Percentiles rank a stretch among this genome's conserved stretches.
Conservation (phyloP, 2,797 vertebrate species). For the Schizopygopsis malacanthus region DNA sequence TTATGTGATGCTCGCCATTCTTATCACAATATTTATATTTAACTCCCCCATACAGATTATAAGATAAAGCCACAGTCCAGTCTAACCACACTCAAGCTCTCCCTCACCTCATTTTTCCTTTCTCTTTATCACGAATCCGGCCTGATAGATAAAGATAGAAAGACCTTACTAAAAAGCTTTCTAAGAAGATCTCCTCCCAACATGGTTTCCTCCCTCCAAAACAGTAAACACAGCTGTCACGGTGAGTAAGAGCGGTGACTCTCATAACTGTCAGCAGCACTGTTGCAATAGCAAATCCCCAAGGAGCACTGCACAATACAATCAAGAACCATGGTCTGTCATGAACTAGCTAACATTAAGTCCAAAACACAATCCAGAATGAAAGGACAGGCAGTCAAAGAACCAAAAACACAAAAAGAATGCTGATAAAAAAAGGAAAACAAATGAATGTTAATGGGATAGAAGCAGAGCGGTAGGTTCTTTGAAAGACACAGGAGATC, state of each 20-base stretch:
- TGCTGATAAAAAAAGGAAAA: neutral
- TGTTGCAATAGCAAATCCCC: conserved; percentile 28
- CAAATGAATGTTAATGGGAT: neutral
- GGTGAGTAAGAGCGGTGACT: conserved; percentile 32
- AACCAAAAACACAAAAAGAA: neutral
- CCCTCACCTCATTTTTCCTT: neutral
- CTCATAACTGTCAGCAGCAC: conserved; percentile 26
- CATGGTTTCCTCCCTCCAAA: conserved; percentile 17
- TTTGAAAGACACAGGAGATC: neutral
- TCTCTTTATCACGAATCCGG: neutral
- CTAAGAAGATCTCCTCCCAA: conserved; percentile 17
- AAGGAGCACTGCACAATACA: conserved; percentile 16
- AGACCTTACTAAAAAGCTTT: neutral
- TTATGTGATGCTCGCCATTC: neutral
- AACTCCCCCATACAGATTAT: neutral
- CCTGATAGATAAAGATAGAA: conserved; percentile 18
- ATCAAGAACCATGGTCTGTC: conserved; percentile 11
- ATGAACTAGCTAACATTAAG: neutral
- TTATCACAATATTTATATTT: conserved; percentile 3
- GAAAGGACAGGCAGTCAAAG: neutral
- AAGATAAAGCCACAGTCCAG: neutral
- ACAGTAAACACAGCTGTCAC: conserved; percentile 35
- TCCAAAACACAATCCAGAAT: neutral
- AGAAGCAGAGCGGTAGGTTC: neutral
- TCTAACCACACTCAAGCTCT: neutral